Conservation (phyloP, 1,140 invertebrate species). For the Trialeurodes vaporariorum region DNA sequence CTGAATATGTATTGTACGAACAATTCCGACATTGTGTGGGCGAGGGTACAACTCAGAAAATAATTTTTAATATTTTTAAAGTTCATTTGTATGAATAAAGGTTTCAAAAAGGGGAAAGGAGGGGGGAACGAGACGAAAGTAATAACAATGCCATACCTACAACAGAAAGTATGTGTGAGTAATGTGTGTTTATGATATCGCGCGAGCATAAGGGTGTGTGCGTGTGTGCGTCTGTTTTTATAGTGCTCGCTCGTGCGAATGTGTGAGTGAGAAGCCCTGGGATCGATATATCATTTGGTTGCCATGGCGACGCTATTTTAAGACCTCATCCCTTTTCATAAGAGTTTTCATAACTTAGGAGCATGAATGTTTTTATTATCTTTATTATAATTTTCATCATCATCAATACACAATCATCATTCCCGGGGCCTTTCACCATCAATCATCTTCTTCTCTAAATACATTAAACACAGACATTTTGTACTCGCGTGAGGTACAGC, state of each 20-base stretch:
- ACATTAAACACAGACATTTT: neutral
- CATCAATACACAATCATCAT: neutral
- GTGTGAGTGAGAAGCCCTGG: neutral
- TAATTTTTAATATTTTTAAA: constrained; percentile 1
- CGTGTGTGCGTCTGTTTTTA: neutral
- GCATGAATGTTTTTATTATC: neutral
- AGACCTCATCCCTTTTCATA: neutral
- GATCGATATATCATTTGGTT: neutral
- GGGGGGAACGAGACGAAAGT: neutral
- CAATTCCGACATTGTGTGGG: neutral
- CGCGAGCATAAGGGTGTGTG: too few relatives aligned
- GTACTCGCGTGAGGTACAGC: neutral
- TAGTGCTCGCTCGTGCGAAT: neutral
- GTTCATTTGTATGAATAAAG: constrained; percentile 1
- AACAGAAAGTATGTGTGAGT: neutral
- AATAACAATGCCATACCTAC: neutral
- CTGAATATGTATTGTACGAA: neutral
- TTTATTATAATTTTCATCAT: neutral
- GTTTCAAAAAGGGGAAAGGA: neutral
- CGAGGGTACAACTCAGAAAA: neutral
- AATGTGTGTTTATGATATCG: neutral
- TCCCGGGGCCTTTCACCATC: neutral
- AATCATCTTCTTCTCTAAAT: neutral
- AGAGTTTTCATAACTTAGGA: neutral
- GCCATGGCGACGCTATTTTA: neutral